phyloP scores from a whole-genome alignment of 1,140 invertebrate species.

The Sinella curviseta region DNA sequence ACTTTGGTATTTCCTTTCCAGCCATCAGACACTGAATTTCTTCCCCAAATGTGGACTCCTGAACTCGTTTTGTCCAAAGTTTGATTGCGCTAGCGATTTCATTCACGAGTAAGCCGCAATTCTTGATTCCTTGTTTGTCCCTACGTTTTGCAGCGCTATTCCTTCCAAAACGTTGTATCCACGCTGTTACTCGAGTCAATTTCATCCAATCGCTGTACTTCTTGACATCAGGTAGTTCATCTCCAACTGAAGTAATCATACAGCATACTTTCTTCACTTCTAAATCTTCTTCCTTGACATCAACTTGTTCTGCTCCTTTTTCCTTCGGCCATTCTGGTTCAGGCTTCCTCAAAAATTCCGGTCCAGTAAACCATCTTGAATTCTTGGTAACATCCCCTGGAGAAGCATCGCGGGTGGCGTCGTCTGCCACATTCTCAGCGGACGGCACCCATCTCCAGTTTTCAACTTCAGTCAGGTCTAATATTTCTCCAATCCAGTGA shows the following conservation, averaged over 20 bases:
- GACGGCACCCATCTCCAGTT: slow-evolving; percentile 46
- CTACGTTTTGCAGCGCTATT: no score
- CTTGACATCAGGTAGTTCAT: neutral
- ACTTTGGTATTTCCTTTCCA: no score
- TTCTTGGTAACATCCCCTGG: neutral
- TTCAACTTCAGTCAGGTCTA: slow-evolving; percentile 21
- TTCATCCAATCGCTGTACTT: neutral
- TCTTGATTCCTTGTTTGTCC: no score
- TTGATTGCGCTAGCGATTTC: no score
- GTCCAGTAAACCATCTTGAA: slow-evolving; percentile 40
- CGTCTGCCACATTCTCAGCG: slow-evolving; percentile 43
- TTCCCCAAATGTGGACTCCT: no score
- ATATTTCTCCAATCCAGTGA: slow-evolving; percentile 48
- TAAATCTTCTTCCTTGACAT: neutral
- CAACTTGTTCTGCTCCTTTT: neutral
- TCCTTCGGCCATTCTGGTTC: neutral
- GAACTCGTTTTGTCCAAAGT: no score
- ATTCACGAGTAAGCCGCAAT: no score
- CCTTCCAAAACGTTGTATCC: no score
- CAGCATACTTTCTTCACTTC: neutral
- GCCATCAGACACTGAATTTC: no score
- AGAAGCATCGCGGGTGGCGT: slow-evolving; percentile 9
- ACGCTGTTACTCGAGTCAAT: neutral
- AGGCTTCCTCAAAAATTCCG: slow-evolving; percentile 17
- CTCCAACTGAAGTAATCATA: no score